phyloP scores from a whole-genome alignment of 2,888 invertebrate species.

The Pyrrhosoma nymphula region DNA sequence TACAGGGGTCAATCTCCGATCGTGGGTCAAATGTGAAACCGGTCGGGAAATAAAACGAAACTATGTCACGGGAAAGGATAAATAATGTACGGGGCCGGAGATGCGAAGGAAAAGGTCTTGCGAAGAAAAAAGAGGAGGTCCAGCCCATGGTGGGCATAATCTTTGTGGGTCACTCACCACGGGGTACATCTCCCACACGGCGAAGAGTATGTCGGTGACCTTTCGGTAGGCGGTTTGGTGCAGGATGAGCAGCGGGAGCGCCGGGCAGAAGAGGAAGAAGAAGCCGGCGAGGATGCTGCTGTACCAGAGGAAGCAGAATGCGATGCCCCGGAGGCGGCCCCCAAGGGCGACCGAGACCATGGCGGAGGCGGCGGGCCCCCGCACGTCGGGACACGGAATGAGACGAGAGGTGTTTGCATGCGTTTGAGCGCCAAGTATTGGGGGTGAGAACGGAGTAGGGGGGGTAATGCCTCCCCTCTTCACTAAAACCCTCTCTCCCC shows the following conservation, averaged over 20 bases:
- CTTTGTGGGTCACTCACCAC: conserved; percentile 82
- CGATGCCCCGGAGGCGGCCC: conserved; percentile 76
- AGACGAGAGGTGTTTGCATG: background rate
- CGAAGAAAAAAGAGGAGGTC: too few species aligned
- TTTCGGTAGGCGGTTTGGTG: conserved; percentile 85
- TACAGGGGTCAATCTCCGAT: too few species aligned
- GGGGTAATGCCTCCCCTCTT: background rate
- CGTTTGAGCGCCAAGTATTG: background rate
- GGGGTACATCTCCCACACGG: conserved; percentile 90
- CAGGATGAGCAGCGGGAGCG: conserved; percentile 85
- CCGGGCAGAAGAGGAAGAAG: conserved; percentile 83
- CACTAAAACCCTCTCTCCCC: background rate
- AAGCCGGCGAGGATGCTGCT: conserved; percentile 80
- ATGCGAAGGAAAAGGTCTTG: too few species aligned
- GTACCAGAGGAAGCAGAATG: conserved; percentile 79
- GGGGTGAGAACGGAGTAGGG: background rate
- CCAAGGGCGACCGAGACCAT: conserved; percentile 73
- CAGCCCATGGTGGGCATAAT: too few species aligned
- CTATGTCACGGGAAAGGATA: too few species aligned
- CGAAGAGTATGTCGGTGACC: conserved; percentile 85
- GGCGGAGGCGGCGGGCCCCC: background rate
- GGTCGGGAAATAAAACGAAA: too few species aligned
- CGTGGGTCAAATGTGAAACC: background rate
- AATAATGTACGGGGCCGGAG: too few species aligned
- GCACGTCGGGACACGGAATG: conserved; percentile 20